These are phyloP conservation scores for Tortricodes alternella DNA, from an alignment of 2,888 invertebrate species.

Conservation along the genomic window DNA sequence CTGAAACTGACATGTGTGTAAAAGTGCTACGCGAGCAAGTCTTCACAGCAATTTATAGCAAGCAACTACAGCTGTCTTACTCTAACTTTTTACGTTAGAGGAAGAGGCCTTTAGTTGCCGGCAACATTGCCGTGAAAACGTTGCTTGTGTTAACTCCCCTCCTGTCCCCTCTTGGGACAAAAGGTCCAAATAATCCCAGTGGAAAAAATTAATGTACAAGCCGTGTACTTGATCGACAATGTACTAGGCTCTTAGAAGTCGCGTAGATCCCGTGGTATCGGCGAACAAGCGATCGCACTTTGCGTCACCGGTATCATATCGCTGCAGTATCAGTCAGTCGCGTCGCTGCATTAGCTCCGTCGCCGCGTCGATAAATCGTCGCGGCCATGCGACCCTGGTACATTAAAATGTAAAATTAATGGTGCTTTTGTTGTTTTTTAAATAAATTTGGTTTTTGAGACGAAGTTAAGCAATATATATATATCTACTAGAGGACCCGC, in stretches of 20 bases:
- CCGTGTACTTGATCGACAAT: conserved; percentile 37
- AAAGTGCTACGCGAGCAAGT: too few relatives aligned
- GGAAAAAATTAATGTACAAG: conserved; percentile 56
- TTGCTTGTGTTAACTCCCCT: too few relatives aligned
- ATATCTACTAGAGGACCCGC: too few relatives aligned
- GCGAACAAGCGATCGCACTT: conserved; percentile 80
- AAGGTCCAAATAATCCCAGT: conserved; percentile 40
- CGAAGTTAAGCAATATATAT: too few relatives aligned
- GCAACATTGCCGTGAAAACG: too few relatives aligned
- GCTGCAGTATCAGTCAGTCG: conserved; percentile 77
- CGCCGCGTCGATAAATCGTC: conserved; percentile 74
- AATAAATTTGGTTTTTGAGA: too few relatives aligned
- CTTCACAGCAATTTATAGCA: too few relatives aligned
- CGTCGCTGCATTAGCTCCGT: conserved; percentile 77
- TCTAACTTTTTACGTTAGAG: too few relatives aligned
- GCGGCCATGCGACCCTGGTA: conserved; percentile 62
- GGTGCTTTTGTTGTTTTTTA: too few relatives aligned
- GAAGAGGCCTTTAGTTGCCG: too few relatives aligned
- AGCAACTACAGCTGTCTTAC: too few relatives aligned
- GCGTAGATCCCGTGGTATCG: conserved; percentile 63
- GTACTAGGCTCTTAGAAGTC: conserved; percentile 27
- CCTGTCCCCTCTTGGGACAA: not conserved
- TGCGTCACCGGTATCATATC: conserved; percentile 75
- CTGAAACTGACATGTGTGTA: too few relatives aligned
- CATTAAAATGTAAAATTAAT: conserved; percentile 42